These are phyloP conservation scores for Naso thynnoides DNA, from an alignment of 2,797 vertebrate species.

Conservation along the genomic window DNA sequence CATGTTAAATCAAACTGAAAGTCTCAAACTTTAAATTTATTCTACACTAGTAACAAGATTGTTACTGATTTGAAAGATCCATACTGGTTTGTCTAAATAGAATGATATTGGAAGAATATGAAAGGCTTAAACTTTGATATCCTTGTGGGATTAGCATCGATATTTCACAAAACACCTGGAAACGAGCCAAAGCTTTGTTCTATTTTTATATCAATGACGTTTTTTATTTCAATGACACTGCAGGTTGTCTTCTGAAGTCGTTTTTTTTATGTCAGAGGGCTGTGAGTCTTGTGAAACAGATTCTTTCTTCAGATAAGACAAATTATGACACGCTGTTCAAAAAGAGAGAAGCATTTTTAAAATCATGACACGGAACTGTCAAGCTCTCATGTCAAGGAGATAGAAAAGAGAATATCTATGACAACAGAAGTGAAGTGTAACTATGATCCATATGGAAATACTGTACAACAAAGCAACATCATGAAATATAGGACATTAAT, in stretches of 20 bases:
- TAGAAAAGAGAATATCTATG: neutral
- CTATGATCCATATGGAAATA: slow-evolving; percentile 9
- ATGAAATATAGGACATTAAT: neutral
- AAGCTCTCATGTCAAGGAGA: slow-evolving; percentile 45
- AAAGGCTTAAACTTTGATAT: slow-evolving; percentile 41
- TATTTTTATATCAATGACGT: slow-evolving; percentile 65
- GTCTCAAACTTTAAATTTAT: slow-evolving; percentile 22
- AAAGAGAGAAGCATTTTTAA: slow-evolving; percentile 28
- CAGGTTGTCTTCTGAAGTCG: slow-evolving; percentile 42
- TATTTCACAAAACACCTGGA: slow-evolving; percentile 35
- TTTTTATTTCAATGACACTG: slow-evolving; percentile 30
- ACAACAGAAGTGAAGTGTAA: slow-evolving; percentile 1
- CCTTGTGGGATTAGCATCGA: slow-evolving; percentile 14
- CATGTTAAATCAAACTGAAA: slow-evolving; percentile 20
- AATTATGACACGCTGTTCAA: slow-evolving; percentile 42
- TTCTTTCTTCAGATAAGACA: slow-evolving; percentile 35
- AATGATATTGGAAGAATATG: slow-evolving; percentile 10
- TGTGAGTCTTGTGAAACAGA: slow-evolving; percentile 30
- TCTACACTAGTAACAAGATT: neutral
- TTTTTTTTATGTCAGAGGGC: neutral
- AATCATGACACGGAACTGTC: slow-evolving; percentile 57
- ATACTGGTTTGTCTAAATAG: slow-evolving; percentile 26
- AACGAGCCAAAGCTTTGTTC: slow-evolving; percentile 30
- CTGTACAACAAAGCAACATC: neutral
- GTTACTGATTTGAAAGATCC: slow-evolving; percentile 2